Percentiles rank a stretch among this genome's conserved stretches.
Conservation (phyloP, 2,113 vertebrate genomes). For the Cyprinodon brontotheroides region DNA sequence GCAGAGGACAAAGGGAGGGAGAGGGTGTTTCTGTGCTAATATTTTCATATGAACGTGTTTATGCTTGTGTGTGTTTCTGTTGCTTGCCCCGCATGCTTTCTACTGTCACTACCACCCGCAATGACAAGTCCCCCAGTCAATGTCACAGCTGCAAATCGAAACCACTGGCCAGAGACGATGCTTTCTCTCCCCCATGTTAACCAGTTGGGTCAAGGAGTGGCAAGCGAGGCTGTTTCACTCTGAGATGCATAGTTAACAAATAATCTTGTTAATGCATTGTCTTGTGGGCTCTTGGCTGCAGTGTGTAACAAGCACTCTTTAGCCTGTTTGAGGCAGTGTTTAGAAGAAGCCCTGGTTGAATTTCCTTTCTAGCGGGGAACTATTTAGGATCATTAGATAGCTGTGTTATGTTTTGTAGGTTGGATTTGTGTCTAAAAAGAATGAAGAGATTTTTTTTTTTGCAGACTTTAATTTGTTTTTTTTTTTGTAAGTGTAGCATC, state of each 20-base stretch:
- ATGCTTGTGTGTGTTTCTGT: conserved; percentile 41
- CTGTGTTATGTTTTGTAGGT: conserved; percentile 6
- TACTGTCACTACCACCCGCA: conserved; percentile 67
- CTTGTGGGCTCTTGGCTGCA: conserved; percentile 5
- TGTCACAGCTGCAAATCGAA: conserved; percentile 71
- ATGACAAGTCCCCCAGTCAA: conserved; percentile 69
- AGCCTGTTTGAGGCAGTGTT: conserved; percentile 29
- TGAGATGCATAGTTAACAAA: conserved; percentile 65
- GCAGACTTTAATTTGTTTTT: conserved; percentile 18
- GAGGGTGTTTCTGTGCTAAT: conserved; percentile 45
- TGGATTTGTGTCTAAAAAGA: background rate
- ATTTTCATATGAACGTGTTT: conserved; percentile 16
- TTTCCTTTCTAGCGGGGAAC: conserved; percentile 54
- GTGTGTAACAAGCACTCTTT: background rate
- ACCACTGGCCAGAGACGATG: conserved; percentile 50
- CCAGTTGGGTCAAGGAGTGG: conserved; percentile 70
- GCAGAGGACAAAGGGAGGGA: conserved; percentile 78
- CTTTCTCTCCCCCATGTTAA: conserved; percentile 44
- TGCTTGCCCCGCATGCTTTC: conserved; percentile 34
- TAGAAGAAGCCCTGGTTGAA: conserved; percentile 20
- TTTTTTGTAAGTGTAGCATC: conserved; percentile 12
- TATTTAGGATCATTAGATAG: conserved; percentile 32
- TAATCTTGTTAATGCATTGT: conserved; percentile 57
- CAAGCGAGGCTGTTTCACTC: conserved; percentile 62
- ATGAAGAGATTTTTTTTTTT: background rate